A percentile compares a stretch with the other conserved stretches of the same genome.
Conservation (phyloP, 2,113 vertebrate species). For the Castor canadensis region DNA sequence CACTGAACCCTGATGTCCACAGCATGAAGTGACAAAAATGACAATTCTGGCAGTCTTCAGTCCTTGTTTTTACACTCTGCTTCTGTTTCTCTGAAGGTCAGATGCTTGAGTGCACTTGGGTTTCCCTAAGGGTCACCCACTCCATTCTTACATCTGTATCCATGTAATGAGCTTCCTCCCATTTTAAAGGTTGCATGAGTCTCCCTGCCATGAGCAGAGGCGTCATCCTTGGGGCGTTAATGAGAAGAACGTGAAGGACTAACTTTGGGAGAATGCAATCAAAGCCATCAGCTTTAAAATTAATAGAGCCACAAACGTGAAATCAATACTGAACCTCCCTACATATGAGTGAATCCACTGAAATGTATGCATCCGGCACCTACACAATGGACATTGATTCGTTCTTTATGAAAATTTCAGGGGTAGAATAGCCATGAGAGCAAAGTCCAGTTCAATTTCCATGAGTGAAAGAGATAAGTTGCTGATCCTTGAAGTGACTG, state of each 20-base stretch:
- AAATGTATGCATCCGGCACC: not conserved
- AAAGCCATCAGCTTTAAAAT: constrained; percentile 38
- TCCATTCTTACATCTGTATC: not conserved
- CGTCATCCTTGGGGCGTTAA: not conserved
- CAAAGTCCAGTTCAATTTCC: constrained; percentile 21
- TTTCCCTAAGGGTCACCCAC: not conserved
- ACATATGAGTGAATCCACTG: constrained; percentile 49
- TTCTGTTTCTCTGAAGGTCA: not conserved
- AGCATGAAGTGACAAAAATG: not conserved
- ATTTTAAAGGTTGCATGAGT: not conserved
- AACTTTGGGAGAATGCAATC: not conserved
- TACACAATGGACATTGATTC: constrained; percentile 17
- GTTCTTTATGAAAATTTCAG: constrained; percentile 56
- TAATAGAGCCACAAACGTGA: not conserved
- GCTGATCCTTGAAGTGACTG: not conserved
- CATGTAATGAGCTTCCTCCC: not conserved
- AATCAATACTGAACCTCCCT: constrained; percentile 8
- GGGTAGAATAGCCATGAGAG: not conserved
- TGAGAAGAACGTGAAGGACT: not conserved
- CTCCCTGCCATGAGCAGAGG: not conserved
- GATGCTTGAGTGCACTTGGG: not conserved
- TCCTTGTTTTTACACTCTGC: not conserved
- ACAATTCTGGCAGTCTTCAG: not conserved
- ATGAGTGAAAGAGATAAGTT: not conserved
- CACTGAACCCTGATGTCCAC: not conserved